These are phyloP conservation scores for Doris montereyensis DNA, from an alignment of 2,888 invertebrate species.

Conservation along the genomic window DNA sequence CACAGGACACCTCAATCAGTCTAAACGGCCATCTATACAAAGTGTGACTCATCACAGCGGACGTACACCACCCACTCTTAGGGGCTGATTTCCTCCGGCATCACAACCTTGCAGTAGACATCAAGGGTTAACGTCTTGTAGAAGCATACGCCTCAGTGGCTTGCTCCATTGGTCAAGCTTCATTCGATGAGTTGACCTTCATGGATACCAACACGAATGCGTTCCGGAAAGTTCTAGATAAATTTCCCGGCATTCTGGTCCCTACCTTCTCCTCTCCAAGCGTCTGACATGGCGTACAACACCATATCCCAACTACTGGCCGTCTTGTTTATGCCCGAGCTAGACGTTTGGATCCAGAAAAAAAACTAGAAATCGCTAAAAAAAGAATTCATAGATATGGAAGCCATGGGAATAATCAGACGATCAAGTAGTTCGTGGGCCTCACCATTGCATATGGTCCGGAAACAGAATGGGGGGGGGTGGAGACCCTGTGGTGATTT, in stretches of 20 bases:
- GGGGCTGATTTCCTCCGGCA: too few relatives aligned
- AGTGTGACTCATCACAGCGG: background rate
- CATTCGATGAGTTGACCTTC: background rate
- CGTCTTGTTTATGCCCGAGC: conserved; percentile 25
- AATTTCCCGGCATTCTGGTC: conserved; percentile 2
- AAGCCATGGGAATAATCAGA: conserved; percentile 21
- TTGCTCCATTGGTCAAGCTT: background rate
- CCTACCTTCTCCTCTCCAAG: background rate
- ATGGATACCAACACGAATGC: background rate
- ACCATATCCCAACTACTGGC: conserved; percentile 5
- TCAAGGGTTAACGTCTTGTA: background rate
- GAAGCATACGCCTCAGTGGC: too few relatives aligned
- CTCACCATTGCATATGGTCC: too few relatives aligned
- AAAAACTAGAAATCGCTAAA: conserved; percentile 5
- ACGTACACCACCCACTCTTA: too few relatives aligned
- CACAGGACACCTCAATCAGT: background rate
- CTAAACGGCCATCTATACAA: background rate
- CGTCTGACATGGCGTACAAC: conserved; percentile 15
- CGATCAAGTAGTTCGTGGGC: conserved; percentile 21
- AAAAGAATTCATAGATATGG: conserved; percentile 10
- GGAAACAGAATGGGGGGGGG: too few relatives aligned
- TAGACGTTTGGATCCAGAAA: conserved; percentile 16
- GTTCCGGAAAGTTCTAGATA: conserved; percentile 8
- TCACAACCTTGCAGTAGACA: too few relatives aligned
- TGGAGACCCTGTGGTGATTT: too few relatives aligned